Percentiles rank a stretch among this genome's conserved stretches.
These are phyloP conservation scores for Nothobranchius furzeri DNA, from an alignment of 2,113 vertebrate species.

Conservation along the genomic window DNA sequence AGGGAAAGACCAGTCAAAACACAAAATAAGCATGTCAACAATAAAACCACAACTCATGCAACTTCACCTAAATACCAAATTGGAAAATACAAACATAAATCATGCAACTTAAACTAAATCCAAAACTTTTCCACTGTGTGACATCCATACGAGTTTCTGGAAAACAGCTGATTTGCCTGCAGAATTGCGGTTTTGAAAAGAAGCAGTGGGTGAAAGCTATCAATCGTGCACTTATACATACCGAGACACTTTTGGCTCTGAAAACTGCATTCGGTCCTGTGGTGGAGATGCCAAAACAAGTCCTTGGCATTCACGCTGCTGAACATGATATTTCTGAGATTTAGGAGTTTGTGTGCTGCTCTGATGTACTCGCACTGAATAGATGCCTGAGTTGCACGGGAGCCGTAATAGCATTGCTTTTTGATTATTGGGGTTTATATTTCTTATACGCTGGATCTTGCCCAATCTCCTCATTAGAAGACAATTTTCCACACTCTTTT, in stretches of 20 bases:
- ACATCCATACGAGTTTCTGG: neutral
- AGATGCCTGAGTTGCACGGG: neutral
- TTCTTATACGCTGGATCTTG: too few species aligned
- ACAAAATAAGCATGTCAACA: too few species aligned
- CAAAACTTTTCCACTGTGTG: too few species aligned
- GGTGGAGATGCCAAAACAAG: slow-evolving; percentile 28
- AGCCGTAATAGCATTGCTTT: slow-evolving; percentile 22
- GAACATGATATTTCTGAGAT: slow-evolving; percentile 10
- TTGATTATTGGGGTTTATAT: neutral
- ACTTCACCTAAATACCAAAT: too few species aligned
- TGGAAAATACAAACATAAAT: too few species aligned
- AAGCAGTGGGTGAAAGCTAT: slow-evolving; percentile 23
- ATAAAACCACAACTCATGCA: too few species aligned
- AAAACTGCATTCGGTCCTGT: slow-evolving; percentile 6
- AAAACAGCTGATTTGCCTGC: slow-evolving; percentile 27
- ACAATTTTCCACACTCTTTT: slow-evolving; percentile 5
- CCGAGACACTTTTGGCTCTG: slow-evolving; percentile 11
- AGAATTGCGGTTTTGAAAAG: slow-evolving; percentile 10
- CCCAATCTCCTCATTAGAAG: slow-evolving; percentile 28
- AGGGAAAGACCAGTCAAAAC: too few species aligned
- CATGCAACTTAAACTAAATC: too few species aligned
- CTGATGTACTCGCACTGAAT: neutral
- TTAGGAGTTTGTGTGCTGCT: neutral
- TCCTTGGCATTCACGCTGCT: slow-evolving; percentile 10
- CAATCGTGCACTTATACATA: slow-evolving; percentile 34